Evolutionary conservation across 2,113 vertebrate genomes (phyloP).

Genomic region (Scortum barcoo): DNA sequence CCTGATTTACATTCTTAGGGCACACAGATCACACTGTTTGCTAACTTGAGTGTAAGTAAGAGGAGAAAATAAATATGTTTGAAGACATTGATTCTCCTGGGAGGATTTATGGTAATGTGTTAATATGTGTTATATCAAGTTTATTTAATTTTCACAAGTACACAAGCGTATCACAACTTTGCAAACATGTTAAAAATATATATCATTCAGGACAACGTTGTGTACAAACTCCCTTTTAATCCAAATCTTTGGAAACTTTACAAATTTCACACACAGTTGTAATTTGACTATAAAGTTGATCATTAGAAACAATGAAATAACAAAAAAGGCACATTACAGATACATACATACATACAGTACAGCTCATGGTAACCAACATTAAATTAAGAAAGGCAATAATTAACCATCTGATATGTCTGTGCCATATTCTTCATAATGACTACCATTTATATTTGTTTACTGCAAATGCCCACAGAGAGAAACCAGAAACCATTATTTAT

Average conservation of each 20-base stretch:
- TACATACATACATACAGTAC: background rate
- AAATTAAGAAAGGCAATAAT: background rate
- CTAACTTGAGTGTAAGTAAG: background rate
- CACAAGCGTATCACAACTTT: background rate
- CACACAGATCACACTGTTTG: no score
- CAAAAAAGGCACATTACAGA: constrained; percentile 10
- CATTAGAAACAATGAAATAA: background rate
- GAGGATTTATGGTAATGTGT: background rate
- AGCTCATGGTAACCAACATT: background rate
- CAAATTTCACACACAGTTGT: background rate
- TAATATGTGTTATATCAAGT: background rate
- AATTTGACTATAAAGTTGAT: background rate
- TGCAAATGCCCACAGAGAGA: background rate
- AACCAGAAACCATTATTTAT: background rate
- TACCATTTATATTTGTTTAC: background rate
- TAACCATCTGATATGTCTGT: background rate
- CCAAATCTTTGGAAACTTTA: background rate
- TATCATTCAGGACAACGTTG: background rate
- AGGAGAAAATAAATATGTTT: background rate
- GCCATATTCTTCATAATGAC: background rate
- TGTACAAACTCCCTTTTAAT: background rate
- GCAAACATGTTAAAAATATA: background rate
- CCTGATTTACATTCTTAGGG: background rate
- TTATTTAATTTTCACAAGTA: background rate
- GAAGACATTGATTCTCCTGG: background rate